Evolutionary conservation across 2,888 invertebrate genomes (phyloP).

Genomic region (Tetropium fuscum): DNA sequence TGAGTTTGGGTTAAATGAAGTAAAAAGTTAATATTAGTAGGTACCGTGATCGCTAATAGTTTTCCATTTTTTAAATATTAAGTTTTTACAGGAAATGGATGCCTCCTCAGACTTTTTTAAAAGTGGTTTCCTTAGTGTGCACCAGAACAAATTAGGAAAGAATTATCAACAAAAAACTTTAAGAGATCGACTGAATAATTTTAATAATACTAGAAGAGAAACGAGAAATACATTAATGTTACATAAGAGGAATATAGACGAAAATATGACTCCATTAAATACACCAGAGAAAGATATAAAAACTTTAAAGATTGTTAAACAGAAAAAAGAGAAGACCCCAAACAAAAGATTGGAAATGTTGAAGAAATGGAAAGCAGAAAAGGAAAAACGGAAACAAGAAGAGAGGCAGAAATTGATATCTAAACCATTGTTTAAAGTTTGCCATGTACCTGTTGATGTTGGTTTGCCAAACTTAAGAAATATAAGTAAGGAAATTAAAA

Average conservation of each 20-base stretch:
- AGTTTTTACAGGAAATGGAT: constrained; percentile 23
- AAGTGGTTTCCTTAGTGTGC: constrained; percentile 31
- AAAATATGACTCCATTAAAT: constrained; percentile 37
- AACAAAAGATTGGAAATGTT: constrained; percentile 50
- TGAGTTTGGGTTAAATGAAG: no score
- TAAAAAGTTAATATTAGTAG: no score
- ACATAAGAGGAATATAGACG: constrained; percentile 38
- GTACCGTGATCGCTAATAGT: no score
- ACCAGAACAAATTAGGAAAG: constrained; percentile 34
- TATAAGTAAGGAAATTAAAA: constrained; percentile 53
- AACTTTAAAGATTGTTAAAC: constrained; percentile 3
- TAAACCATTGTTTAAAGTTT: constrained; percentile 59
- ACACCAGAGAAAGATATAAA: constrained; percentile 28
- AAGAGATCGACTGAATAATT: constrained; percentile 24
- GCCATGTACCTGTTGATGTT: constrained; percentile 40
- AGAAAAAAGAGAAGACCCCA: constrained; percentile 3
- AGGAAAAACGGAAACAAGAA: constrained; percentile 46
- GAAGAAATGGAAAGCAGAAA: constrained; percentile 55
- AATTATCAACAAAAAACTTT: constrained; percentile 37
- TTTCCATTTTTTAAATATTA: no score
- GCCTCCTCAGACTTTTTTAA: constrained; percentile 38
- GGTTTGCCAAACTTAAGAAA: constrained; percentile 47
- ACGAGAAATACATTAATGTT: constrained; percentile 36
- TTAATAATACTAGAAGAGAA: constrained; percentile 32
- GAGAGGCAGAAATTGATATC: constrained; percentile 44